phyloP scores from a whole-genome alignment of 1,140 invertebrate species.

The Phortica variegata region DNA sequence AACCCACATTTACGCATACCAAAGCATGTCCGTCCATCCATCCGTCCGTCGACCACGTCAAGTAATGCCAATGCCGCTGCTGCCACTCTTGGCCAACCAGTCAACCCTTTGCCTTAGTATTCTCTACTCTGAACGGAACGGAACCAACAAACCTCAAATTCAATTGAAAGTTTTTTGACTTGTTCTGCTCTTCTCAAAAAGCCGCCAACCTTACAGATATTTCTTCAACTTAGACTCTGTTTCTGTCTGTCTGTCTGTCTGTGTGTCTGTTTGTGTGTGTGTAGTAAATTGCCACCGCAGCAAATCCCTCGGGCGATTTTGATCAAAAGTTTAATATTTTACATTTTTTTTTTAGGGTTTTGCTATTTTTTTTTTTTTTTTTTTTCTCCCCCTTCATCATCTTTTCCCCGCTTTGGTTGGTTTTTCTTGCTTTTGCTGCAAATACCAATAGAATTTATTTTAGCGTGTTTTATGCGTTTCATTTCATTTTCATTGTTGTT shows the following conservation, averaged over 20 bases:
- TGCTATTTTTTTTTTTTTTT: no score
- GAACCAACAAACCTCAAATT: no score
- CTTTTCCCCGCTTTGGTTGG: no score
- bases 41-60: no score
- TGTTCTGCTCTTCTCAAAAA: slow-evolving; percentile 2
- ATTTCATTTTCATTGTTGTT: background rate
- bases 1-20: slow-evolving; percentile 14
- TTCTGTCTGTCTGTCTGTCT: background rate
- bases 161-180: slow-evolving; percentile 18
- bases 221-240: background rate
- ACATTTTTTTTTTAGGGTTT: no score
- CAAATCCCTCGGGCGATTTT: slow-evolving; percentile 16
- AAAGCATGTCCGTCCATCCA: no score
- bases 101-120: no score
- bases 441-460: background rate
- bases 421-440: background rate
- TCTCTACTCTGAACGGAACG: no score
- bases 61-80: no score
- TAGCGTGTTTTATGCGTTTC: background rate
- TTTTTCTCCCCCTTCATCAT: no score
- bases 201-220: slow-evolving; percentile 4
- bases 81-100: no score
- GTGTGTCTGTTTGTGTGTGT: background rate
- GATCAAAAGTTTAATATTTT: slow-evolving; percentile 8
- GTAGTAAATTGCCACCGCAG: no score